Conservation (phyloP, 2,113 vertebrate species). For the Bucco capensis region DNA sequence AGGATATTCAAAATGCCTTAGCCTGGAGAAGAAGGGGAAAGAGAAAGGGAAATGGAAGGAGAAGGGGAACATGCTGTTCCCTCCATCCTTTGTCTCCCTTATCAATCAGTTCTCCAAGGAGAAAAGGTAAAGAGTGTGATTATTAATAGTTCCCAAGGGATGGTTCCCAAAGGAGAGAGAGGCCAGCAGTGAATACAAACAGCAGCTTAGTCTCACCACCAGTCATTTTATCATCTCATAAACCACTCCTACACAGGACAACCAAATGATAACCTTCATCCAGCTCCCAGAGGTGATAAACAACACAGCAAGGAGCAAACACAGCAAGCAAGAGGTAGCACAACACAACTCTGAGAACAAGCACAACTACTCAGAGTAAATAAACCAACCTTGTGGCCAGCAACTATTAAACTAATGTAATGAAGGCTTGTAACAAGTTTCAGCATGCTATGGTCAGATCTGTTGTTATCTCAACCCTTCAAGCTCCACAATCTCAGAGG, state of each 20-base stretch:
- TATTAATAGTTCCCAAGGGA: neutral
- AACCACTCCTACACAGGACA: neutral
- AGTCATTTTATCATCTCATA: neutral
- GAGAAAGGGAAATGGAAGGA: no score
- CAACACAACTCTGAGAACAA: neutral
- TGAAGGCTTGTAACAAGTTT: neutral
- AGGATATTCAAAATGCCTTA: neutral
- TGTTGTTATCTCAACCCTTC: neutral
- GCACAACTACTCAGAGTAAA: neutral
- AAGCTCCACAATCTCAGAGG: neutral
- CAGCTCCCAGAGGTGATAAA: neutral
- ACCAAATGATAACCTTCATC: neutral
- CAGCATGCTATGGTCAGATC: neutral
- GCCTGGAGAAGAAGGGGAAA: neutral
- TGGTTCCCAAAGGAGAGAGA: neutral
- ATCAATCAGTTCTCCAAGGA: neutral
- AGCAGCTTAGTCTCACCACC: neutral
- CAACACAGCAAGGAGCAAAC: neutral
- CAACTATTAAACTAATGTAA: neutral
- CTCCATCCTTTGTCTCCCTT: neutral
- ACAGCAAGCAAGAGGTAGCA: neutral
- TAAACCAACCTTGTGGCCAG: neutral
- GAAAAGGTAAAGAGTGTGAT: neutral
- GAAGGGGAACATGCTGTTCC: neutral
- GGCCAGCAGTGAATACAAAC: neutral